Evolutionary conservation across 2,888 invertebrate genomes (phyloP).

Genomic region (Phortica okadai): DNA sequence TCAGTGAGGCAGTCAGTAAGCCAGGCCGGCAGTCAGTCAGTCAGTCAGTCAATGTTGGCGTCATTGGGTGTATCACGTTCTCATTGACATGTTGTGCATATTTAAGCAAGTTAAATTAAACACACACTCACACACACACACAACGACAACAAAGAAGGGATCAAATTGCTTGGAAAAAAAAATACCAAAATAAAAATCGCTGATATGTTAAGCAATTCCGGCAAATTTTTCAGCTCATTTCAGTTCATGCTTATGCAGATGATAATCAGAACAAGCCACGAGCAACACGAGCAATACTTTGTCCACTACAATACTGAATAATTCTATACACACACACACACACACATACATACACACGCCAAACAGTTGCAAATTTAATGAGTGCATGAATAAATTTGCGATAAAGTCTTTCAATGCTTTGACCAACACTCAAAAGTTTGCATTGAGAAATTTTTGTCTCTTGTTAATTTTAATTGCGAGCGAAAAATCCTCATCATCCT

Average conservation of each 20-base stretch:
- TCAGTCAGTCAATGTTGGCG: slow-evolving; percentile 64
- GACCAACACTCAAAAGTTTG: slow-evolving; percentile 35
- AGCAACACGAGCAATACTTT: slow-evolving; percentile 61
- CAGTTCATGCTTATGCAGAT: slow-evolving; percentile 63
- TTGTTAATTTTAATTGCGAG: slow-evolving; percentile 71
- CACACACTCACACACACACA: no score
- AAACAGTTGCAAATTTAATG: slow-evolving; percentile 25
- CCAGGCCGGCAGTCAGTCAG: neutral
- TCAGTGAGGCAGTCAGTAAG: slow-evolving; percentile 51
- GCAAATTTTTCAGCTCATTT: slow-evolving; percentile 61
- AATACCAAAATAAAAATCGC: neutral
- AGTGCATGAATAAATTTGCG: slow-evolving; percentile 25
- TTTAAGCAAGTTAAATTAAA: slow-evolving; percentile 51
- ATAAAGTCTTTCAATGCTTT: slow-evolving; percentile 26
- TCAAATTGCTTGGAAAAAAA: neutral
- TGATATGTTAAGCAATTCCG: slow-evolving; percentile 71
- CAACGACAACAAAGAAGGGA: no score
- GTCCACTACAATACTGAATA: neutral
- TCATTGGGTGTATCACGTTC: slow-evolving; percentile 54
- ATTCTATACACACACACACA: neutral
- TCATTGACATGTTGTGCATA: slow-evolving; percentile 71
- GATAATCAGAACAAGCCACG: slow-evolving; percentile 66
- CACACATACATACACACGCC: neutral
- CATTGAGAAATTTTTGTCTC: slow-evolving; percentile 60
- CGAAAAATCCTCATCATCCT: slow-evolving; percentile 44